Evolutionary conservation across 2,113 vertebrate species (phyloP), one percentile per base, ranked within the genome.

Genomic region (Festucalex cinctus): DNA sequence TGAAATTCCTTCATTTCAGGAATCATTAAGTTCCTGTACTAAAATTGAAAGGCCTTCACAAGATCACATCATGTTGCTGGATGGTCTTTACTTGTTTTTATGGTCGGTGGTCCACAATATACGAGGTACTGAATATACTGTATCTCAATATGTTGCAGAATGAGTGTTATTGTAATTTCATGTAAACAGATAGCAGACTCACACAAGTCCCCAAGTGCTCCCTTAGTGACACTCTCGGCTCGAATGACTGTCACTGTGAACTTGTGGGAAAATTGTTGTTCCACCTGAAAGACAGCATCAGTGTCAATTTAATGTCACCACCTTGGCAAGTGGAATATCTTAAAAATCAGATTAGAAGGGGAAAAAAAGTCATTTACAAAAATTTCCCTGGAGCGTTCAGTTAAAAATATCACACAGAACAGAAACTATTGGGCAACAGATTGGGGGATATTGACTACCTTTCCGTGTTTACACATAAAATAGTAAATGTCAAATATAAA

Each of bases 171-270:
- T 35, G 24, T 57, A 17, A 44, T 22, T 49, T 32, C 13, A 32
- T 28, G 26, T 32, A 32, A 17, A 17, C 26, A 57, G 26, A 57
- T 32, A 24, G 37, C n/a, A 56, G 79, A 97, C 97, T 97, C 86
- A 99, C 95, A 84, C 88, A 99, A 90, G 77, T 99, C 97, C 37
- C 97, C 97, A 32, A 99, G 89, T 0, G 94, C 88, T 73, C 97
- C 97, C 79, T 99, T 99, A 5, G 97, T 99, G 72, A 99, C 97
- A 77, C 92, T 96, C 56, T 94, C 93, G 53, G 97, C 97, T 71
- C 82, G 83, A 69, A 92, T 79, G 12, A 98, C 94, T 0, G 90
- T 95, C 68, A 97, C 95, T 0, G 85, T 95, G 69, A 98, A 93
- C 77, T 92, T 92, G 84, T 98, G 95, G 24, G 95, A 98, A 73